phyloP scores from a whole-genome alignment of 2,113 vertebrate species.

The Poeciliopsis occidentalis region DNA sequence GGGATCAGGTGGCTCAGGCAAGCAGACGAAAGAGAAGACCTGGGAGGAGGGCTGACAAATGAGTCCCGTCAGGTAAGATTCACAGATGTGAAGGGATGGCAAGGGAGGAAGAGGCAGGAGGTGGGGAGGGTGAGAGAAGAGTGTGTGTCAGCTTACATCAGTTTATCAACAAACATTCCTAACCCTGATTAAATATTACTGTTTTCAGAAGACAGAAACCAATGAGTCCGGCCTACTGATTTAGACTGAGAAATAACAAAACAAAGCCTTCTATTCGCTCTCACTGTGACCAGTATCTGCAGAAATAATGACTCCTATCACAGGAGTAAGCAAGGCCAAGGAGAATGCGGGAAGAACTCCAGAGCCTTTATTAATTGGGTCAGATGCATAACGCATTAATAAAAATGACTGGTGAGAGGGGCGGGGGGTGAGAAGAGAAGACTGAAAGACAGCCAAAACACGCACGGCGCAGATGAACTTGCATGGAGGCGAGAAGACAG shows the following conservation, averaged over 20 bases:
- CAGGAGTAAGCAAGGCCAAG: conserved; percentile 2
- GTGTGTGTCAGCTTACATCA: conserved; percentile 59
- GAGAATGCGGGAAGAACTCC: conserved; percentile 24
- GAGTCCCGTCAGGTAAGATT: conserved; percentile 69
- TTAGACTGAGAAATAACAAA: conserved; percentile 46
- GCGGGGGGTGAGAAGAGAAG: neutral
- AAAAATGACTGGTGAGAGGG: conserved; percentile 36
- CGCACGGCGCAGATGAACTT: conserved; percentile 17
- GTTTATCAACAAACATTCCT: conserved; percentile 51
- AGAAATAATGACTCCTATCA: conserved; percentile 23
- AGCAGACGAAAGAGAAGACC: conserved; percentile 28
- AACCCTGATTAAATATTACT: conserved; percentile 50
- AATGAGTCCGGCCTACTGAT: conserved; percentile 21
- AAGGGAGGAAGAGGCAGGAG: conserved; percentile 26
- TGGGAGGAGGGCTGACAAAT: conserved; percentile 69
- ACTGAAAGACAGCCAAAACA: conserved; percentile 20
- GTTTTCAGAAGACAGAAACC: conserved; percentile 23
- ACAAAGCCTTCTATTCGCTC: conserved; percentile 20
- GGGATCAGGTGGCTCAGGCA: conserved; percentile 68
- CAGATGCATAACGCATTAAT: conserved; percentile 48
- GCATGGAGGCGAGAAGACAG: conserved; percentile 5
- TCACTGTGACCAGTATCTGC: neutral
- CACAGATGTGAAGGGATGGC: conserved; percentile 56
- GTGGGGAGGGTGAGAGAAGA: conserved; percentile 26
- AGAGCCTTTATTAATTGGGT: conserved; percentile 41